Conservation (phyloP, 2,113 vertebrate genomes). For the Neogobius melanostomus region DNA sequence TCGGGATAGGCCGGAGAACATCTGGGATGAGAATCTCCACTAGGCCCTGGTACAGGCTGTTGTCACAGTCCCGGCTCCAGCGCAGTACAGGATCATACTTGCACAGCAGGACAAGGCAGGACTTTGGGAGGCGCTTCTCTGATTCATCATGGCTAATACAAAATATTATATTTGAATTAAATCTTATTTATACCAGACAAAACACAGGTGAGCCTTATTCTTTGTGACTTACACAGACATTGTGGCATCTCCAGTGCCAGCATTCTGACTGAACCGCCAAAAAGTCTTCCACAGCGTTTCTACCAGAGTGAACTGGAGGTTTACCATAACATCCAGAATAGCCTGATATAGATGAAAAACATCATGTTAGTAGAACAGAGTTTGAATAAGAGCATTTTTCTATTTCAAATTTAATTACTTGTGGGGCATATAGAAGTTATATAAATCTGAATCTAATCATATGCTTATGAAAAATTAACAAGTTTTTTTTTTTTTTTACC, state of each 20-base stretch:
- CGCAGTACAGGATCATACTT: slow-evolving; percentile 93
- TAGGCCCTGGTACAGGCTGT: slow-evolving; percentile 90
- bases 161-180: neutral
- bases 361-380: too few species aligned
- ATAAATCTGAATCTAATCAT: neutral
- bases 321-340: slow-evolving; percentile 92
- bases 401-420: neutral
- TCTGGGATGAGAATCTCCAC: slow-evolving; percentile 93
- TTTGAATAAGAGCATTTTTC: neutral
- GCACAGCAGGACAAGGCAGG: slow-evolving; percentile 86
- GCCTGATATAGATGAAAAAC: slow-evolving; percentile 50
- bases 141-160: slow-evolving; percentile 85
- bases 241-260: slow-evolving; percentile 77
- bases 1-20: slow-evolving; percentile 92
- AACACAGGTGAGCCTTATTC: neutral
- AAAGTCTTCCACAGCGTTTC: slow-evolving; percentile 95
- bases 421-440: neutral
- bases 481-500: slow-evolving; percentile 69
- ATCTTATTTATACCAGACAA: too few species aligned
- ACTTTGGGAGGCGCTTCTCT: slow-evolving; percentile 90
- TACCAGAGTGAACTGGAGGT: slow-evolving; percentile 92
- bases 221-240: slow-evolving; percentile 83
- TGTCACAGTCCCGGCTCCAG: slow-evolving; percentile 91
- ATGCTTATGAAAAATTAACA: neutral
- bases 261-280: slow-evolving; percentile 89